phyloP scores from a whole-genome alignment of 2,888 invertebrate genomes.

The Chalcosyrphus nemorum region DNA sequence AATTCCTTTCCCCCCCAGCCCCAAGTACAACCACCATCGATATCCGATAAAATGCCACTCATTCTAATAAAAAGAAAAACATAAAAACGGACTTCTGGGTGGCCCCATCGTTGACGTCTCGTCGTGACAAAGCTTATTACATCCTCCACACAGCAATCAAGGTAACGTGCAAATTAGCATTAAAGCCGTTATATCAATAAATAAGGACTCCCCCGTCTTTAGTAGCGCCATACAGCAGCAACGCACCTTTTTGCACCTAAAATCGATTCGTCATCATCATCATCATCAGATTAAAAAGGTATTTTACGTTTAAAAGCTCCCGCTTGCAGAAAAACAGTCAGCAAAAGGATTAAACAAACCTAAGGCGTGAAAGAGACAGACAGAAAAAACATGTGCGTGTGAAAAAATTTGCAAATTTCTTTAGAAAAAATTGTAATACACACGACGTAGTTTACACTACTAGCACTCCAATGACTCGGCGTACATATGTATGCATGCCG shows the following conservation, averaged over 20 bases:
- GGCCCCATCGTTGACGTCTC: constrained; percentile 16
- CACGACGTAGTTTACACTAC: constrained; percentile 30
- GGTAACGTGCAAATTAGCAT: constrained; percentile 57
- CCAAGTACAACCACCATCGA: not conserved
- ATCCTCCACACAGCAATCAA: constrained; percentile 49
- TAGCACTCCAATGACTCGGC: not conserved
- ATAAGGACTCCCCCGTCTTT: no score
- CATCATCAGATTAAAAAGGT: constrained; percentile 46
- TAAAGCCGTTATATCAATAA: constrained; percentile 53
- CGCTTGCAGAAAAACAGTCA: not conserved
- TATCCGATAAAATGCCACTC: not conserved
- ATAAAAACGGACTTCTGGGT: constrained; percentile 37
- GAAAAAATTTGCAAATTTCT: constrained; percentile 56
- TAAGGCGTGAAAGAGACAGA: not conserved
- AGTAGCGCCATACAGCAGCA: constrained; percentile 16
- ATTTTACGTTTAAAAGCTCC: constrained; percentile 27
- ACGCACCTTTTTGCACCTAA: constrained; percentile 26
- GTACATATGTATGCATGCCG: constrained; percentile 9
- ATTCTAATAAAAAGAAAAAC: no score
- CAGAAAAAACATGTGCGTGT: constrained; percentile 46
- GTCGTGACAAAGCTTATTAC: constrained; percentile 54
- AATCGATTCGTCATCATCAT: constrained; percentile 35
- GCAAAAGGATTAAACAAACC: not conserved
- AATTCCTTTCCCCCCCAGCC: not conserved
- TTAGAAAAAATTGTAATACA: constrained; percentile 49